Conservation (phyloP, 2,797 vertebrate species). For the Limosa lapponica region DNA sequence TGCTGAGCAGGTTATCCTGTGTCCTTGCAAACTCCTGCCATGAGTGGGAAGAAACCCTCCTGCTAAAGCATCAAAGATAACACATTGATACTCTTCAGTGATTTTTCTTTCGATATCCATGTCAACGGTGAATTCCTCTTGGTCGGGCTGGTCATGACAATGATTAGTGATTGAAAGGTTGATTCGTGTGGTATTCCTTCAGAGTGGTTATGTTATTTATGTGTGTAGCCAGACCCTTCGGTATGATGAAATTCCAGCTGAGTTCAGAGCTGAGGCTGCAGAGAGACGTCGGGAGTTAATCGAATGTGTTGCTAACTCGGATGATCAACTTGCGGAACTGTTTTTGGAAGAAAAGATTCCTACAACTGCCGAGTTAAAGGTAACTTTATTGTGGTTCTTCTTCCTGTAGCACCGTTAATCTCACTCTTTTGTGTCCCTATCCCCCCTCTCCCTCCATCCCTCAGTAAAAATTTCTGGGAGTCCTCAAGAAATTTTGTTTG, state of each 20-base stretch:
- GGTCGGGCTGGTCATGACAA: rapidly evolving
- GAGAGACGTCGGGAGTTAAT: conserved; percentile 90
- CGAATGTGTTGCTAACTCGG: conserved; percentile 91
- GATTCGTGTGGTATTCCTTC: neutral
- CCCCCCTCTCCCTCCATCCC: rapidly evolving
- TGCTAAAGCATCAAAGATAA: neutral
- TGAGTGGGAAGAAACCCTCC: neutral
- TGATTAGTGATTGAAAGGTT: neutral
- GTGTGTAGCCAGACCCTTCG: conserved; percentile 82
- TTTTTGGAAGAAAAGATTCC: conserved; percentile 93
- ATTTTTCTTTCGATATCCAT: rapidly evolving
- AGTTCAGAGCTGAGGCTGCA: conserved; percentile 82
- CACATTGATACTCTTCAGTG: rapidly evolving
- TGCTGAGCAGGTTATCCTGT: neutral
- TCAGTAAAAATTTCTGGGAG: rapidly evolving
- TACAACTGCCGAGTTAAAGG: conserved; percentile 88
- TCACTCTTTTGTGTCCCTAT: neutral
- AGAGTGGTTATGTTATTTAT: neutral
- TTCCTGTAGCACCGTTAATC: neutral
- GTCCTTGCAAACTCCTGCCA: neutral
- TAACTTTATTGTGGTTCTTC: neutral
- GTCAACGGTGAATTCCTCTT: rapidly evolving
- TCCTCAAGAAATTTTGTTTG: neutral
- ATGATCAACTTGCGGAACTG: conserved; percentile 92
- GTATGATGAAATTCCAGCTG: conserved; percentile 87